Evolutionary conservation across 1,140 invertebrate genomes (phyloP).

Genomic region (Macrostomum lignano): DNA sequence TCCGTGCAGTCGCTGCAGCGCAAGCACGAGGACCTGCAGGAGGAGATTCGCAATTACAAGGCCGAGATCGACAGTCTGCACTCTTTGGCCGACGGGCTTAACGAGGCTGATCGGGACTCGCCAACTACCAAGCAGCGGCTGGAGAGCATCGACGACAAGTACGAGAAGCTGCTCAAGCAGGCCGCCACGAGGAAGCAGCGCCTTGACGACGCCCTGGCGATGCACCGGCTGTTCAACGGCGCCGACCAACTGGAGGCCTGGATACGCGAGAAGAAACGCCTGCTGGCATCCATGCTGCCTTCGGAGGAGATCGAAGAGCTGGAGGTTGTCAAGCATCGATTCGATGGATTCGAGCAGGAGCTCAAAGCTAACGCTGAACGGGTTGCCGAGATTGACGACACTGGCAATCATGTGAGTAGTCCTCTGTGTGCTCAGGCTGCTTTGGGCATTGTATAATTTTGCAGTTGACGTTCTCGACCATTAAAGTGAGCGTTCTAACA

Average conservation of each 20-base stretch:
- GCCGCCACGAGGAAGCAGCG: constrained; percentile 51
- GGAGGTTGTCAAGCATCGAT: constrained; percentile 87
- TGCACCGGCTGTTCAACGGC: constrained; percentile 74
- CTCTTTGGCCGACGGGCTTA: constrained; percentile 36
- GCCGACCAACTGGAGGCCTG: constrained; percentile 80
- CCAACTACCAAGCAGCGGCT: constrained; percentile 47
- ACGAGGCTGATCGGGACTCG: constrained; percentile 38
- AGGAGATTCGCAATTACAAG: constrained; percentile 69
- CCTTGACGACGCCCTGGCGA: constrained; percentile 63
- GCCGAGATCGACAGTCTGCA: constrained; percentile 59
- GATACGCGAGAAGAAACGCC: constrained; percentile 60
- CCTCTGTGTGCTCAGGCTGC: too few species aligned
- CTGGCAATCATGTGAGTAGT: constrained; percentile 46
- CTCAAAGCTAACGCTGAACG: constrained; percentile 77
- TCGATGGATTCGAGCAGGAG: constrained; percentile 85
- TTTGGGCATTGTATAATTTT: too few species aligned
- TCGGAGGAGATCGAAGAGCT: constrained; percentile 82
- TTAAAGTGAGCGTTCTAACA: too few species aligned
- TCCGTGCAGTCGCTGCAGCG: constrained; percentile 73
- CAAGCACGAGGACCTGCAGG: constrained; percentile 48
- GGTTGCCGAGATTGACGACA: constrained; percentile 73
- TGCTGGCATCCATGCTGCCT: constrained; percentile 44
- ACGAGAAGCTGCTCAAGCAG: constrained; percentile 62
- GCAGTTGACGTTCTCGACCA: too few species aligned
- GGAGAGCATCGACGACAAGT: constrained; percentile 54